Evolutionary conservation across 2,888 invertebrate genomes (phyloP).

Genomic region (Erannis defoliaria): DNA sequence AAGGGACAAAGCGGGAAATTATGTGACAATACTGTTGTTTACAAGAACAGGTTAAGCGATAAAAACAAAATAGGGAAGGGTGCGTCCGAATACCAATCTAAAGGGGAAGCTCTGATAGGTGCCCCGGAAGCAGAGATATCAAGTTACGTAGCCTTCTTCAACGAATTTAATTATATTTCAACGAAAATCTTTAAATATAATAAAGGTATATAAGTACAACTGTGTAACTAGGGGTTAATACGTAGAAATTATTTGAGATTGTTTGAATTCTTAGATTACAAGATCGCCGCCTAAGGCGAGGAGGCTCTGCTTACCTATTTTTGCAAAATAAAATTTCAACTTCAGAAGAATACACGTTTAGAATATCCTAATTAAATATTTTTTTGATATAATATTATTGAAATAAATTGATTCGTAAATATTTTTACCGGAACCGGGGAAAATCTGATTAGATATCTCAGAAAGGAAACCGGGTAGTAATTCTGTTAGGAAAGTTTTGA

Average conservation of each 20-base stretch:
- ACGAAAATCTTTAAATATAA: neutral
- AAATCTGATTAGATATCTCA: conserved; percentile 8
- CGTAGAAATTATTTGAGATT: neutral
- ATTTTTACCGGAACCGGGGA: neutral
- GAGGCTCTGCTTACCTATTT: neutral
- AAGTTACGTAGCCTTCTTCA: conserved; percentile 12
- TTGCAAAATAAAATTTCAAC: neutral
- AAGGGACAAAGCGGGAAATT: conserved; percentile 23
- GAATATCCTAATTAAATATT: neutral
- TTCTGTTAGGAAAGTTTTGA: conserved; percentile 11
- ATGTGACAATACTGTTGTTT: conserved; percentile 29
- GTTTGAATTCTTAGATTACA: neutral
- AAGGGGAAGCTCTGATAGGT: conserved; percentile 22
- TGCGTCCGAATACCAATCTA: conserved; percentile 12
- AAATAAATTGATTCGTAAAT: neutral
- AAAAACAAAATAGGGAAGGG: conserved; percentile 15
- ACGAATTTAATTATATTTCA: conserved; percentile 7
- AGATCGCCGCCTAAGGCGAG: neutral
- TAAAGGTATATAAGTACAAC: neutral
- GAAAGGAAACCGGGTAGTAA: conserved; percentile 4
- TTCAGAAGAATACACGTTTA: neutral
- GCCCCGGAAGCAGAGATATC: conserved; percentile 18
- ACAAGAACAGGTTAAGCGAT: conserved; percentile 18
- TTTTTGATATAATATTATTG: neutral
- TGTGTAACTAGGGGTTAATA: neutral